Evolutionary conservation across 2,888 invertebrate species (phyloP), one percentile per base, ranked within the genome.

Genomic region (Drosophila yooni): DNA sequence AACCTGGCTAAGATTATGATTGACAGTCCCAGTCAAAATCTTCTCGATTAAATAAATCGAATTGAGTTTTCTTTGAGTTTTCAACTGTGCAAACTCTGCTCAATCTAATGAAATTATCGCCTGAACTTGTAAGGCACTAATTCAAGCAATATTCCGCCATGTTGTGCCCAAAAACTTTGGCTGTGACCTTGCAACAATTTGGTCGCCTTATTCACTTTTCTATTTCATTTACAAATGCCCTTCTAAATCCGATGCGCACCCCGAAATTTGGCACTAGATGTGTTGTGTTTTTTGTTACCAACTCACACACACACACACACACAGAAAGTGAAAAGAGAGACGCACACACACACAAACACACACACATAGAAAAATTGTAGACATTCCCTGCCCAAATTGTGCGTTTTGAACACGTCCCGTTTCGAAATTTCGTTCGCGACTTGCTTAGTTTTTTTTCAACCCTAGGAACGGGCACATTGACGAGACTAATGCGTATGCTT

Each of bases 181-280:
- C 57, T 56, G 36, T 76, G 76, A 76, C 76, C 77, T 76, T 76
- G 76, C 77, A 70, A 52, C 43, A 48, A 57, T 56, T 52, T 50
- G 52, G 43, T 38, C 31, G 50, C 52, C 51, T 52, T 50, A 43
- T 43, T 18, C 34, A 31, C 57, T 33, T 65, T 57, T 63, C 50
- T 50, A 53, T 72, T 76, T 58, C 50, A 50, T 76, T 76, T 58
- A 34, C 21, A 60, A 53, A 21, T 43, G 72, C 60, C 52, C 48
- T 61, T 57, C 58, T 80, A 81, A 83, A 81, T 85, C 81, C 71
- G 70, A 60, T 70, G 83, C 76, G 83, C 83, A 83, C 86, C 83
- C 83, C 69, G 53, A 62, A 78, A 76, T 34, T 69, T 75, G 66
- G 64, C 68, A 70, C 69, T 70, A 61, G 53, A 43, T 60, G 46